Percentiles rank a stretch among this genome's conserved stretches.
These are phyloP conservation scores for Connochaetes taurinus DNA, from an alignment of 2,113 vertebrate genomes.

Conservation along the genomic window DNA sequence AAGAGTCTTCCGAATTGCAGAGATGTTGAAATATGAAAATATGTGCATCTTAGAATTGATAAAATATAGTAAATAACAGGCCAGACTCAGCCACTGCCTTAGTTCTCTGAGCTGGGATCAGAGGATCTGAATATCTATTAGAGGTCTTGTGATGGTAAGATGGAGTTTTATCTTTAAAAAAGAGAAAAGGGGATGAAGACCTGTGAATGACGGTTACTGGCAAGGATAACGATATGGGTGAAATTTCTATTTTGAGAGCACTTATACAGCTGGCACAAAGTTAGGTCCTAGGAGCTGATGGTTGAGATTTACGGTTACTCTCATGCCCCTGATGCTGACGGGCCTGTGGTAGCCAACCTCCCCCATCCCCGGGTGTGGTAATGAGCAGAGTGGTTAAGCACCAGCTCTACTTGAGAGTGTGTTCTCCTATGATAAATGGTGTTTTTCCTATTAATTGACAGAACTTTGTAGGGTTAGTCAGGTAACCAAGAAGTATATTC, in stretches of 20 bases:
- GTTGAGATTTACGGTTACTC: background rate
- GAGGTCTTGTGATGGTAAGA: background rate
- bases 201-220: background rate
- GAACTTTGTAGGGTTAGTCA: background rate
- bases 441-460: background rate
- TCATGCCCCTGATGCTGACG: background rate
- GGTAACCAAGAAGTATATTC: background rate
- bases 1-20: background rate
- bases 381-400: background rate
- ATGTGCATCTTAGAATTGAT: background rate
- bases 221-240: background rate
- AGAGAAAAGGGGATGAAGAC: background rate
- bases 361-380: fast-evolving
- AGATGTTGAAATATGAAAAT: background rate
- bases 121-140: background rate
- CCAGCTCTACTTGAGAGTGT: background rate
- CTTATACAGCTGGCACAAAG: background rate
- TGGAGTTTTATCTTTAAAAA: background rate
- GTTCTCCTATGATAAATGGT: background rate
- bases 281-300: background rate
- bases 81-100: background rate
- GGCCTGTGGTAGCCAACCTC: too few species aligned
- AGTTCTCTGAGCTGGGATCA: background rate
- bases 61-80: background rate
- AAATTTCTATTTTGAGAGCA: background rate